Base-by-base conservation (phyloP, 2,888 invertebrate species). In the Junonia oenone region DNA sequence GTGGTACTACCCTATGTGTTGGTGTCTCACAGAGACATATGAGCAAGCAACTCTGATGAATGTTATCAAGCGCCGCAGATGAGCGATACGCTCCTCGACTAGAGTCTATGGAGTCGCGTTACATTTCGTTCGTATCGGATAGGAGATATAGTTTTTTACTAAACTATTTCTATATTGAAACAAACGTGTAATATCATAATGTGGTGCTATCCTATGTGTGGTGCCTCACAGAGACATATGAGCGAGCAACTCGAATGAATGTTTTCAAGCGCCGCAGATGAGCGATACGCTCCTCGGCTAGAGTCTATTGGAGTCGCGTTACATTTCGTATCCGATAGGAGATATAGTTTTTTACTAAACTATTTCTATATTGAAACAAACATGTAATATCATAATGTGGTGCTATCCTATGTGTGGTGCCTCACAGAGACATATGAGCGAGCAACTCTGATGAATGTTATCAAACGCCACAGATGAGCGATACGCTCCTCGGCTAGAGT, bases 401-500 rank as follows among this genome's bases (percentile, higher is more conserved):
- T 19, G 6, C n/a, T 13, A 13, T 13, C 43, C 43, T 43, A 26
- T 43, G 1, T 1, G 43, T 43, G 45, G 47, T 40, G 38, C 50
- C 33, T 50, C 47, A 29, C 56, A 56, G 56, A 53, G 56, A 59
- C 53, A 56, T 59, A 56, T 55, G 43, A 50, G 53, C 47, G 53
- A 54, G 53, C n/a, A 13, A 35, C 2, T 2, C 47, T 56, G 59
- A 59, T 59, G 56, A 56, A 59, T 59, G 50, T 46, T 54, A 59
- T 56, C 59, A 48, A 2, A 15, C 17, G 14, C 27, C 5, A 45
- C 45, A 53, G 57, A 53, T 57, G 58, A 58, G 43, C 58, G 58
- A 58, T 58, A 58, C 22, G 19, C 1, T 8, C 19, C n/a, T 6
- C 43, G 22, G 9, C 43, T 6, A 26, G 43, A 22, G 19, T 43